These are phyloP conservation scores for Paraescarpia echinospica DNA, from an alignment of 1,140 invertebrate genomes.

Conservation along the genomic window DNA sequence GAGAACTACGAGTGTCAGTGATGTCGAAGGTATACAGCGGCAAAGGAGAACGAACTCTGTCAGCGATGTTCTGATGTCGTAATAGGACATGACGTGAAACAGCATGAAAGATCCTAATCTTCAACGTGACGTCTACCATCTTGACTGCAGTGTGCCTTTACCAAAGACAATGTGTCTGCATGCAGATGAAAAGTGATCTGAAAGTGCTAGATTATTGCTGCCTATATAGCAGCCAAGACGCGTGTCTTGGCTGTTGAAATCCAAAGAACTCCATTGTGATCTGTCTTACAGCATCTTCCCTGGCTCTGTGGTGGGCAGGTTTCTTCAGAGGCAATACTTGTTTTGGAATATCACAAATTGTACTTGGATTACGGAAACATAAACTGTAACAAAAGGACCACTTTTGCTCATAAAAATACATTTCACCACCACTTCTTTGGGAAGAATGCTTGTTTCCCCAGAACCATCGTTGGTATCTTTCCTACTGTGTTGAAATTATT, in stretches of 20 bases:
- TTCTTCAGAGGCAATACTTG: background rate
- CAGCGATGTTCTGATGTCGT: slow-evolving; percentile 41
- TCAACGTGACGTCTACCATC: background rate
- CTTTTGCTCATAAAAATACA: background rate
- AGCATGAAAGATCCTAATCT: background rate
- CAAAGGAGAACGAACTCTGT: slow-evolving; percentile 34
- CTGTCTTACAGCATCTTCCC: background rate
- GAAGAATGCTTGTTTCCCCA: background rate
- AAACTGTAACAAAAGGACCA: background rate
- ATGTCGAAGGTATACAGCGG: slow-evolving; percentile 42
- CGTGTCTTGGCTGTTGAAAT: background rate
- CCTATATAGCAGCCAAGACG: background rate
- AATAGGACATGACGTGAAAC: background rate
- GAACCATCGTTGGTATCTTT: too few species aligned
- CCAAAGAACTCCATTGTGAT: background rate
- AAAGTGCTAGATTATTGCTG: background rate
- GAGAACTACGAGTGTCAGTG: slow-evolving; percentile 41
- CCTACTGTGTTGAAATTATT: too few species aligned
- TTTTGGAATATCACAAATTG: background rate
- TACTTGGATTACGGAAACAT: background rate
- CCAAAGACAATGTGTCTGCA: background rate
- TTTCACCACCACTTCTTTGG: background rate
- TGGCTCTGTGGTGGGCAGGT: background rate
- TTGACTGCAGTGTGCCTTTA: background rate
- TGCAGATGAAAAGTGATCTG: background rate